These are phyloP conservation scores for Stratiomys singularior DNA, from an alignment of 2,888 invertebrate species.

Conservation along the genomic window DNA sequence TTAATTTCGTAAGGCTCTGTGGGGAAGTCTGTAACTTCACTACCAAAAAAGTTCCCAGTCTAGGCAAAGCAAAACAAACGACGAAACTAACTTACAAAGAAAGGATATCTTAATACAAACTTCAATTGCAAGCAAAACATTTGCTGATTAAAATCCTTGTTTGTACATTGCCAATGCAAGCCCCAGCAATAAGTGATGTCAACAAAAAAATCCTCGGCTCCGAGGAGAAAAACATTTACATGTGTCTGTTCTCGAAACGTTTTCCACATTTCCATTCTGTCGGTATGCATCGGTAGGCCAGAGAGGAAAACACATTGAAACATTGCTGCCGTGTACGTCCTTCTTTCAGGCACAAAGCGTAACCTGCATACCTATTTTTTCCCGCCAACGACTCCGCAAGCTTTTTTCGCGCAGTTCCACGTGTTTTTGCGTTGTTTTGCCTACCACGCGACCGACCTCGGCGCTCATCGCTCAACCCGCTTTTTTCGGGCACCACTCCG, in stretches of 20 bases:
- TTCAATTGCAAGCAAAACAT: too few species aligned
- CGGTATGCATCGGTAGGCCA: neutral
- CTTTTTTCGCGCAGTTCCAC: conserved; percentile 46
- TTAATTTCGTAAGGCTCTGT: too few species aligned
- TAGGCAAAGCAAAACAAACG: too few species aligned
- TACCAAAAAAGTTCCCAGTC: too few species aligned
- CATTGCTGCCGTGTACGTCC: neutral
- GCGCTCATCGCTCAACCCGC: neutral
- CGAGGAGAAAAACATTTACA: neutral
- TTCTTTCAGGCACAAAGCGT: neutral
- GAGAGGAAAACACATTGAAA: conserved; percentile 5
- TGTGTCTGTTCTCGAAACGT: neutral
- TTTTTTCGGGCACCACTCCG: conserved; percentile 38
- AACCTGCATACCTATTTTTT: conserved; percentile 13
- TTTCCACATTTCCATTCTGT: neutral
- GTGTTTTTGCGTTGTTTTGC: conserved; percentile 31
- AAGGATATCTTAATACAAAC: too few species aligned
- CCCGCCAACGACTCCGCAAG: conserved; percentile 25
- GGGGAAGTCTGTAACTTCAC: too few species aligned
- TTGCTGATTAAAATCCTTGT: too few species aligned
- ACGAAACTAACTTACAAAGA: too few species aligned
- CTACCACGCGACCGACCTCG: conserved; percentile 1
- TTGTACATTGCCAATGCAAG: too few species aligned
- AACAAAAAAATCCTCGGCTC: neutral
- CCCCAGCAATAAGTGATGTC: neutral